Conservation (phyloP, 2,113 vertebrate species). For the Geococcyx californianus region DNA sequence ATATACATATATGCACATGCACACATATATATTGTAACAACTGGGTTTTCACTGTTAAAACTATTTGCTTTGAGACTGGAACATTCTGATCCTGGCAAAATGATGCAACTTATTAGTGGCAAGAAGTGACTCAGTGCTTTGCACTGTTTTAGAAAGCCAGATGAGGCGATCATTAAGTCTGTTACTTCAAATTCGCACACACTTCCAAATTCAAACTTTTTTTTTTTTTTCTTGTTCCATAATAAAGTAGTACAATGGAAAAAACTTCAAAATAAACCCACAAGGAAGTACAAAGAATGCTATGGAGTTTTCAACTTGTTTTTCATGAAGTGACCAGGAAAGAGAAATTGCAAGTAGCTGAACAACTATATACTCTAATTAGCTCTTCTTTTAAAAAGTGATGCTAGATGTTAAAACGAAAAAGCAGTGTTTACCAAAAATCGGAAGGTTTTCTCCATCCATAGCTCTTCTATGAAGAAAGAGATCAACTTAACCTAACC, state of each 20-base stretch:
- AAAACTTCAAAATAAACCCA: constrained; percentile 29
- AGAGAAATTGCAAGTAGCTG: background rate
- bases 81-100: constrained; percentile 60
- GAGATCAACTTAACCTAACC: background rate
- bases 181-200: background rate
- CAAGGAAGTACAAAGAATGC: background rate
- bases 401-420: background rate
- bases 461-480: background rate
- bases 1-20: background rate
- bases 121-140: constrained; percentile 57
- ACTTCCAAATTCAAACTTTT: constrained; percentile 39
- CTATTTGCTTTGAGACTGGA: constrained; percentile 53
- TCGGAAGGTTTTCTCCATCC: background rate
- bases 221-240: no score
- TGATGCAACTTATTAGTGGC: constrained; percentile 54
- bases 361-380: background rate
- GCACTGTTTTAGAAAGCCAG: constrained; percentile 53
- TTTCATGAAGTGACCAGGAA: background rate
- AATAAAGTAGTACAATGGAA: constrained; percentile 37
- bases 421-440: background rate
- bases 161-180: constrained; percentile 15
- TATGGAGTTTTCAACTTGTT: background rate
- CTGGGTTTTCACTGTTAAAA: constrained; percentile 24
- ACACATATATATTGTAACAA: constrained; percentile 11
- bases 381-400: background rate